phyloP scores from a whole-genome alignment of 2,113 vertebrate genomes.

The Aegithalos caudatus region DNA sequence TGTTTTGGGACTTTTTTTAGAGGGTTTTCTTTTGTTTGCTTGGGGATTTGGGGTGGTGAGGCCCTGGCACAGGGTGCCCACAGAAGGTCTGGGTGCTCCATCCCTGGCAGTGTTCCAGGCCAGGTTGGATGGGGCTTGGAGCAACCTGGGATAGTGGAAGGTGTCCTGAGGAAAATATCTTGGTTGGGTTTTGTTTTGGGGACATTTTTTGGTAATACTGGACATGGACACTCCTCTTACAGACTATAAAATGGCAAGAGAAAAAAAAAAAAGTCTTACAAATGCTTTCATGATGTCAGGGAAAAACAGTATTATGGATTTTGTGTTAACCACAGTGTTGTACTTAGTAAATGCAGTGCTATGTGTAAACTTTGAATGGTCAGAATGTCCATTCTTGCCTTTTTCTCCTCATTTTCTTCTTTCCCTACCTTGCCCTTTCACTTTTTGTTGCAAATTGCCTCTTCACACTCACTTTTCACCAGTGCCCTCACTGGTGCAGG shows the following conservation, averaged over 20 bases:
- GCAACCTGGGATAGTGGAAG: accelerated
- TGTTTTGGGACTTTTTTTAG: background rate
- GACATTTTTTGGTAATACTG: too few species aligned
- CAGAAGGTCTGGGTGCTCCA: accelerated
- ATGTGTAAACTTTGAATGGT: background rate
- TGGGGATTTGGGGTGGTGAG: background rate
- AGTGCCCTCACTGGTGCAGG: background rate
- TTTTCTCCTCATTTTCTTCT: background rate
- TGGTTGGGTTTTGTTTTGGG: accelerated
- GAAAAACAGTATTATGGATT: background rate
- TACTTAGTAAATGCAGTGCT: background rate
- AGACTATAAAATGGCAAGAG: background rate
- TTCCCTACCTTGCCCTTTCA: background rate
- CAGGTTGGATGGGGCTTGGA: background rate
- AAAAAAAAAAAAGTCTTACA: background rate
- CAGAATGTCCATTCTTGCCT: background rate
- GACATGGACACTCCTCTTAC: background rate
- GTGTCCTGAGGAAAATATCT: background rate
- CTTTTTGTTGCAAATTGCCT: background rate
- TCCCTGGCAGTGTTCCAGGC: background rate
- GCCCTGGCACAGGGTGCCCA: background rate
- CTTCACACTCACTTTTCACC: background rate
- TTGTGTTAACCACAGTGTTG: background rate
- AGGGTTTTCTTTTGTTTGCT: background rate
- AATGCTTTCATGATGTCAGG: background rate